Base-by-base conservation (phyloP, 2,888 invertebrate genomes). In the Euproctis similis region DNA sequence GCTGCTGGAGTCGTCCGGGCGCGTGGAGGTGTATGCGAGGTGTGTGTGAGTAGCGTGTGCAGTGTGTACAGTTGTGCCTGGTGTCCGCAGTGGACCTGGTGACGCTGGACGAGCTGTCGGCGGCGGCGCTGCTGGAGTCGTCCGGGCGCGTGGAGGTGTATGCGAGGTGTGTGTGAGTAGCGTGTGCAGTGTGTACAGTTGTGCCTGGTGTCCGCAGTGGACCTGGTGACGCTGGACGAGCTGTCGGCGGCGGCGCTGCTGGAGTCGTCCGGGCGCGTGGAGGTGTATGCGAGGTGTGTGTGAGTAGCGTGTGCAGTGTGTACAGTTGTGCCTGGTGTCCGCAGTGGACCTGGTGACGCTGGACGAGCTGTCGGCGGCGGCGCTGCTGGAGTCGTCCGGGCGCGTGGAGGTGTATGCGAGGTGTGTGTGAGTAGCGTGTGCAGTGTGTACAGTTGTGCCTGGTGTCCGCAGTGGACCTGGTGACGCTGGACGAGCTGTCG, bases 51-150 rank as follows among this genome's bases (percentile, higher is more conserved):
- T n/a, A n/a, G n/a, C n/a, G n/a, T n/a, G n/a, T n/a, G n/a, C n/a
- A n/a, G n/a, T n/a, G n/a, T n/a, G n/a, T n/a, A n/a, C n/a, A n/a
- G n/a, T n/a, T n/a, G n/a, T n/a, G n/a, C n/a, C n/a, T n/a, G n/a
- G n/a, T n/a, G n/a, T n/a, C n/a, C n/a, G n/a, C 69, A 96, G 96
- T 97, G 75, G 97, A 97, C 72, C 82, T 97, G 52, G 96, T 97
- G 10, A 97, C 97, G 0, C 71, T 97, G 50, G 97, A 97, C 66
- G 95, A 96, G 66, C 80, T 97, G 28, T 96, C 96, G 2, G 93
- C 95, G 2, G 97, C 97, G 54, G 97, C 97, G 12, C 93, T 97
- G 91, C 72, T 96, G 30, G 97, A 97, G 74, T 97, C 97, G 0
- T 95, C 95, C 5, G 95, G 96, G 36, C 88, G 97, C 47, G 96